Evolutionary conservation across 2,888 invertebrate genomes (phyloP).

Genomic region (Pyrrhia umbra): DNA sequence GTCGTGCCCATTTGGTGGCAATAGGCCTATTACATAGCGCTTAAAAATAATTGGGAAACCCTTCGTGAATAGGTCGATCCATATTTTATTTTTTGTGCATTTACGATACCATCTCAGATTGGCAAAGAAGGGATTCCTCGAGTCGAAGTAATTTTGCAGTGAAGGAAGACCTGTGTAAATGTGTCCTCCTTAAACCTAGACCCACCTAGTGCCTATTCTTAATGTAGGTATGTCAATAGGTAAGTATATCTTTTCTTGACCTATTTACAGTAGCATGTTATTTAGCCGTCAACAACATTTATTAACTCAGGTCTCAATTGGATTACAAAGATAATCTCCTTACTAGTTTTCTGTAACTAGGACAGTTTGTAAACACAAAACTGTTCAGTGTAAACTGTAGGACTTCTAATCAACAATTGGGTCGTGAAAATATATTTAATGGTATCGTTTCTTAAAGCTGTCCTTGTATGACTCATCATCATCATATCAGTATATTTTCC

Average conservation of each 20-base stretch:
- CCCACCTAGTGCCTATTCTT: background rate
- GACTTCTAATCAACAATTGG: background rate
- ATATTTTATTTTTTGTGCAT: too few species aligned
- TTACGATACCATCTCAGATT: too few species aligned
- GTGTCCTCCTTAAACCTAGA: too few species aligned
- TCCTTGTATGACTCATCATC: too few species aligned
- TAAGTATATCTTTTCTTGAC: constrained; percentile 23
- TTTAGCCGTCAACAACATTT: constrained; percentile 10
- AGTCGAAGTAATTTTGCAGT: too few species aligned
- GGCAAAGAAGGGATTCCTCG: too few species aligned
- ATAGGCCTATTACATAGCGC: too few species aligned
- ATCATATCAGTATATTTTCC: too few species aligned
- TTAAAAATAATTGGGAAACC: too few species aligned
- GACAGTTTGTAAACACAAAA: constrained; percentile 30
- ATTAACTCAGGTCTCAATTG: constrained; percentile 21
- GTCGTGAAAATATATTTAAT: background rate
- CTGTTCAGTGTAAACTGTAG: background rate
- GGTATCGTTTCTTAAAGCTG: background rate
- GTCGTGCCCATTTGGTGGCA: too few species aligned
- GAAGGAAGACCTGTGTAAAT: too few species aligned
- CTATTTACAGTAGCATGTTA: constrained; percentile 16
- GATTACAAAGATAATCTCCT: constrained; percentile 39
- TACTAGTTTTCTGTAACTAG: constrained; percentile 18
- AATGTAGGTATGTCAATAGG: background rate
- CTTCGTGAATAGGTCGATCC: too few species aligned